Evolutionary conservation across 2,797 vertebrate species (phyloP).

Genomic region (Sarcophilus harrisii): DNA sequence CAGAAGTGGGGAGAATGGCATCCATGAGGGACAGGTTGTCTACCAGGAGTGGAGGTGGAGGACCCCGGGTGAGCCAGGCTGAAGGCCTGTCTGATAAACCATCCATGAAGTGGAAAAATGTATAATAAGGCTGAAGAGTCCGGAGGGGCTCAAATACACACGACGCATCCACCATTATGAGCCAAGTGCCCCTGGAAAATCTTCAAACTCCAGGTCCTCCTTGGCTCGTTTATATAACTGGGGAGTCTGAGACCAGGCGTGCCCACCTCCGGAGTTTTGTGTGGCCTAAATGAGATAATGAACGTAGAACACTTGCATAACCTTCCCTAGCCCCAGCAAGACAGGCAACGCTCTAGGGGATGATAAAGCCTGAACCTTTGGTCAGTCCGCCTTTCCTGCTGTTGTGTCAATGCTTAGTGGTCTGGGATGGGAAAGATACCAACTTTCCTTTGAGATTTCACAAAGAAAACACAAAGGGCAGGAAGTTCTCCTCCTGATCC

Average conservation of each 20-base stretch:
- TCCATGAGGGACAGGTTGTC: not conserved
- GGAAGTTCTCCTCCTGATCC: not conserved
- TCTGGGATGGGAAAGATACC: not conserved
- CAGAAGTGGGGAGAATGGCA: not conserved
- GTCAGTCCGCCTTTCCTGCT: not conserved
- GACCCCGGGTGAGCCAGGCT: not conserved
- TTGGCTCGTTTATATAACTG: not conserved
- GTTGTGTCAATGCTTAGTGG: not conserved
- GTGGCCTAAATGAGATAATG: not conserved
- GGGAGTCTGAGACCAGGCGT: not conserved
- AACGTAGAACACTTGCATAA: not conserved
- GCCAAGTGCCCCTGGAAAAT: not conserved
- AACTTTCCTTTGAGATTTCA: not conserved
- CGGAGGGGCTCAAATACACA: not conserved
- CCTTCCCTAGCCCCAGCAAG: no score
- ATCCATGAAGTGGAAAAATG: not conserved
- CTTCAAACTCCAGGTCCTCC: not conserved
- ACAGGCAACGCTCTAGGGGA: not conserved
- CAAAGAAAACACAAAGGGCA: not conserved
- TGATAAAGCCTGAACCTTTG: not conserved
- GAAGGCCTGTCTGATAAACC: not conserved
- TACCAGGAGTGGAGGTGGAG: not conserved
- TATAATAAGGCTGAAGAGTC: not conserved
- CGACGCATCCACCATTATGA: not conserved
- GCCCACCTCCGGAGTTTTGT: not conserved